These are phyloP conservation scores for Luperina nickerlii DNA, from an alignment of 2,888 invertebrate species.

Conservation along the genomic window DNA sequence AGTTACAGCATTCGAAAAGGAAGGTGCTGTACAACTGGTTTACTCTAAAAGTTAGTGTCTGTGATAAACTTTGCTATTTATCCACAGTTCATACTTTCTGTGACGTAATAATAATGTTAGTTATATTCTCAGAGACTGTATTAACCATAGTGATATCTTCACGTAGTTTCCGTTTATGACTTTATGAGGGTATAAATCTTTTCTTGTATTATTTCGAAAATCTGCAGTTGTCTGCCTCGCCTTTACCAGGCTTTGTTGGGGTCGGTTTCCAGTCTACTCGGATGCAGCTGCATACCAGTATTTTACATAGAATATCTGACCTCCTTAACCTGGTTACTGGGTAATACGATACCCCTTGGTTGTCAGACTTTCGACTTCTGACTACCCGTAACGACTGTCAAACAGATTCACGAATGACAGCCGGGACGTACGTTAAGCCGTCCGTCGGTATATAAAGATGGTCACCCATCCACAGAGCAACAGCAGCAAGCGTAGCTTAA, in stretches of 20 bases:
- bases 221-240: neutral
- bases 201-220: neutral
- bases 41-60: constrained; percentile 25
- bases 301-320: neutral
- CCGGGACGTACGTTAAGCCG: neutral
- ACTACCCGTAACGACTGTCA: neutral
- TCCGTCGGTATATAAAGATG: neutral
- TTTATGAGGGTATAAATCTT: neutral
- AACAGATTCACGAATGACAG: neutral
- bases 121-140: neutral
- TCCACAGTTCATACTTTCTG: neutral
- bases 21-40: constrained; percentile 26
- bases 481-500: neutral
- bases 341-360: neutral
- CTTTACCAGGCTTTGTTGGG: neutral
- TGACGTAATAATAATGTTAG: neutral
- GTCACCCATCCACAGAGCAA: neutral
- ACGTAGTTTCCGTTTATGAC: neutral
- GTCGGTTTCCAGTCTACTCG: neutral
- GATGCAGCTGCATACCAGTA: neutral
- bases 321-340: neutral
- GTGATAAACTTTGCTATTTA: constrained; percentile 18
- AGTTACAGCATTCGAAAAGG: constrained; percentile 40
- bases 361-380: neutral
- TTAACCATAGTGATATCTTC: neutral